These are phyloP conservation scores for Eurytoma adleriae DNA, from an alignment of 2,888 invertebrate species.

Conservation along the genomic window DNA sequence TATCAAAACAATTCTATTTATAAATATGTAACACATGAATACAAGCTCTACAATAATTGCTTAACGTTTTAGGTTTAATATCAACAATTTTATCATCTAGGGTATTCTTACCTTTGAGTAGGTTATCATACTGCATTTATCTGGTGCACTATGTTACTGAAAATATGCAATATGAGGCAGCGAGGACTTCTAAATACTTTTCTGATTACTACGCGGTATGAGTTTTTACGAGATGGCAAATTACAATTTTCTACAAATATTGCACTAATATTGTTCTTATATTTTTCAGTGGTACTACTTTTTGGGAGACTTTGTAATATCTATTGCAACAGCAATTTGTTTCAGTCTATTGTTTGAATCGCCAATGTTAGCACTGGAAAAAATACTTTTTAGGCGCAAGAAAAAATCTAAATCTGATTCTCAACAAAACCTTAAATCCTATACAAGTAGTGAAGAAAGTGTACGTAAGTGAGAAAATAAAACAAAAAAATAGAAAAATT, in stretches of 20 bases:
- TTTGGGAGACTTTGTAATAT: constrained; percentile 43
- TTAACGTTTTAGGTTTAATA: constrained; percentile 56
- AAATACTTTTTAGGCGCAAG: constrained; percentile 33
- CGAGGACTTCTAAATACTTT: constrained; percentile 56
- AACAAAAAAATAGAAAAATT: too few species aligned
- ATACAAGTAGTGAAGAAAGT: too few species aligned
- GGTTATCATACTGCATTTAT: constrained; percentile 63
- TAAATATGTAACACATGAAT: too few species aligned
- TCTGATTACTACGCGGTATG: constrained; percentile 28
- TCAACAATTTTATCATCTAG: constrained; percentile 59
- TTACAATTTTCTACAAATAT: background rate
- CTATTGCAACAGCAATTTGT: constrained; percentile 41
- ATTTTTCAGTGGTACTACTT: constrained; percentile 53
- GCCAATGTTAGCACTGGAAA: constrained; percentile 55
- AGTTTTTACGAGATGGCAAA: background rate
- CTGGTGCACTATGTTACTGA: constrained; percentile 60
- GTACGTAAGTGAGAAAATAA: too few species aligned
- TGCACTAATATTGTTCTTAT: background rate
- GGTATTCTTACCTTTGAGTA: constrained; percentile 61
- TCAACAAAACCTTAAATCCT: too few species aligned
- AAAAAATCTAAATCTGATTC: background rate
- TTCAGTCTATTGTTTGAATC: constrained; percentile 57
- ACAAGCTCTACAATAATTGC: too few species aligned
- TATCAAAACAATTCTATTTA: too few species aligned
- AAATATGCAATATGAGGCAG: constrained; percentile 42